Evolutionary conservation across 2,113 vertebrate species (phyloP), one percentile per base, ranked within the genome.

Genomic region (Numenius arquata): DNA sequence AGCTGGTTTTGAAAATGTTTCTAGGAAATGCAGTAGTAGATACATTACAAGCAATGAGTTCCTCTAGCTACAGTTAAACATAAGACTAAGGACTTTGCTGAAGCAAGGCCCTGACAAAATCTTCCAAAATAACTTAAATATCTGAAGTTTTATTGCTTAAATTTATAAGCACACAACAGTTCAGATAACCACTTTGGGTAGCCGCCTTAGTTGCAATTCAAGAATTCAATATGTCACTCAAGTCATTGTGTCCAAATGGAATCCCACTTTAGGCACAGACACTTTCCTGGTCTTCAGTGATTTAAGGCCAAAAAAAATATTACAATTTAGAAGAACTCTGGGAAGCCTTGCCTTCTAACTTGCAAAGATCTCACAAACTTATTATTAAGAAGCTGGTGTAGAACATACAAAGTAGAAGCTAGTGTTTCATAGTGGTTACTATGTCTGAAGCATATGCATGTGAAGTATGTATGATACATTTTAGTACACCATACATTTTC

Each of bases 401-500:
- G 10, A 61, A 36, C 10, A 34, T 40, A 26, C 10, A 61, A 47
- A 70, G n/a, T 9, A 61, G 32, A 76, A 89, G 9, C 6, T 34
- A 15, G 11, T 32, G 43, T 62, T 89, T 59, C n/a, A 40, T 3
- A 36, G 41, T 9, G 12, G 32, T 29, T 34, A 34, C 47, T 34
- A 41, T 1, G 3, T 59, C 41, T 29, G 66, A 76, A 85, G n/a
- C 30, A 74, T 19, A 40, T 3, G 0, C 9, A 26, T 1, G 2
- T 36, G 50, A 48, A 45, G 9, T 5, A 59, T 4, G 4, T 4
- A 27, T 14, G 17, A 20, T 52, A 30, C 3, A 15, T 61, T 65
- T 77, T 34, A 86, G 19, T 55, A 43, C 16, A 40, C 7, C 11
- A 27, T 2, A 11, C 36, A 15, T 78, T 85, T 58, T 20, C 17